Evolutionary conservation across 2,888 invertebrate genomes (phyloP).

Genomic region (Ferrisia virgata): DNA sequence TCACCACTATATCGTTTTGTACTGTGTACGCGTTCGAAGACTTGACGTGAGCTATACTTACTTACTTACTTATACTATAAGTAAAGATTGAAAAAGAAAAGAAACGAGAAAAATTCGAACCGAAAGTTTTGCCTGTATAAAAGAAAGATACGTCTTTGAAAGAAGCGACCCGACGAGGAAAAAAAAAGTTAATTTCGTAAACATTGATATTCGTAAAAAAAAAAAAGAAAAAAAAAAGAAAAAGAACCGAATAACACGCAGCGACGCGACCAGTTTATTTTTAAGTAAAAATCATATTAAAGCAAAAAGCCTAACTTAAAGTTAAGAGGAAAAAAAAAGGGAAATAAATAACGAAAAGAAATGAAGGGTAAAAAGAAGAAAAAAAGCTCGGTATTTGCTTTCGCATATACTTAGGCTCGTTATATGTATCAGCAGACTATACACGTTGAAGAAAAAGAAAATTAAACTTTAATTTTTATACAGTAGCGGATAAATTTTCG

Average conservation of each 20-base stretch:
- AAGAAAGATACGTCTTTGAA: not conserved
- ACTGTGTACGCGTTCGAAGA: too few species aligned
- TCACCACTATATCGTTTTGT: too few species aligned
- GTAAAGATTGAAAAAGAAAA: not conserved
- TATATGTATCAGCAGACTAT: not conserved
- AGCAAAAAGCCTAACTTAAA: not conserved
- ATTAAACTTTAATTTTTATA: constrained; percentile 29
- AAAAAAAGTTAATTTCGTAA: not conserved
- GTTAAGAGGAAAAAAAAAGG: not conserved
- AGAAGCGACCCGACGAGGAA: not conserved
- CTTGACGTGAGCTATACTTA: too few species aligned
- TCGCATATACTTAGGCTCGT: not conserved
- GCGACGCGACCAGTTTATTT: not conserved
- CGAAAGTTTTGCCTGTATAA: not conserved
- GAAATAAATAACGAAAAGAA: too few species aligned
- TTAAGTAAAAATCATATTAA: not conserved
- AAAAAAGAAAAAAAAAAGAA: too few species aligned
- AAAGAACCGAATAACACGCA: not conserved
- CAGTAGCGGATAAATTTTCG: not conserved
- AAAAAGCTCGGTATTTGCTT: not conserved
- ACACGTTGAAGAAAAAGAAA: not conserved
- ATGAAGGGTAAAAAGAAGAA: not conserved
- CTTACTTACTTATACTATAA: not conserved
- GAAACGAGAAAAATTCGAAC: not conserved
- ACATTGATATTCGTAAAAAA: constrained; percentile 5